Evolutionary conservation across 2,888 invertebrate genomes (phyloP).

Genomic region (Strigamia crassipes): DNA sequence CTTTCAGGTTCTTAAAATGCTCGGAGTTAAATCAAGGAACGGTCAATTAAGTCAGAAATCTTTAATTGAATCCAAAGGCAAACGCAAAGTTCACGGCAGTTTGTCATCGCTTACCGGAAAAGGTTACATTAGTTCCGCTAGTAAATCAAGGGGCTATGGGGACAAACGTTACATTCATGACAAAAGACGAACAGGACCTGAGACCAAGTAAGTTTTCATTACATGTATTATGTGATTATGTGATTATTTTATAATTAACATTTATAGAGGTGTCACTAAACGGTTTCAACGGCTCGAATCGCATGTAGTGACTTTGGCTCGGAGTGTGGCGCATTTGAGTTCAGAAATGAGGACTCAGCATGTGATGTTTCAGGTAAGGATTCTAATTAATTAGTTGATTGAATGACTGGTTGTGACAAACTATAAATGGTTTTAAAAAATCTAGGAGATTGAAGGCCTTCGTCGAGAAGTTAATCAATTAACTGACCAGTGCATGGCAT

Average conservation of each 20-base stretch:
- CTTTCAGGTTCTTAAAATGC: constrained; percentile 65
- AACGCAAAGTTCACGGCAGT: constrained; percentile 72
- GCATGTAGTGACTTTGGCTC: constrained; percentile 85
- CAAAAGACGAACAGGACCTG: constrained; percentile 68
- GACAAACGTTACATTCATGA: constrained; percentile 73
- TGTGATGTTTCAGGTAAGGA: constrained; percentile 71
- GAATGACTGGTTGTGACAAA: too few species aligned
- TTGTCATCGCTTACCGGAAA: constrained; percentile 70
- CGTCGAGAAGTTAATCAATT: constrained; percentile 79
- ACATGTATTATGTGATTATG: not conserved
- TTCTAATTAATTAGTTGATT: not conserved
- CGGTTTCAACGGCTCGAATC: constrained; percentile 86
- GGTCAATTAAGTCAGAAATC: constrained; percentile 59
- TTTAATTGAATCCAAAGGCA: constrained; percentile 54
- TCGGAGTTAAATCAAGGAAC: constrained; percentile 66
- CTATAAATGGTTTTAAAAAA: not conserved
- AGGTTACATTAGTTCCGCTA: constrained; percentile 72
- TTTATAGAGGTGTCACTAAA: constrained; percentile 72
- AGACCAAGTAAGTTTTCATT: not conserved
- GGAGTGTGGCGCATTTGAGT: constrained; percentile 87
- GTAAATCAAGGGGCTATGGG: constrained; percentile 71
- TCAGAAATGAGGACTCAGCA: constrained; percentile 90
- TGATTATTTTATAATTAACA: not conserved
- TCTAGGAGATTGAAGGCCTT: constrained; percentile 82
- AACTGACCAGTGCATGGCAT: constrained; percentile 61